phyloP scores from a whole-genome alignment of 2,888 invertebrate species.

The Hetaerina titia region DNA sequence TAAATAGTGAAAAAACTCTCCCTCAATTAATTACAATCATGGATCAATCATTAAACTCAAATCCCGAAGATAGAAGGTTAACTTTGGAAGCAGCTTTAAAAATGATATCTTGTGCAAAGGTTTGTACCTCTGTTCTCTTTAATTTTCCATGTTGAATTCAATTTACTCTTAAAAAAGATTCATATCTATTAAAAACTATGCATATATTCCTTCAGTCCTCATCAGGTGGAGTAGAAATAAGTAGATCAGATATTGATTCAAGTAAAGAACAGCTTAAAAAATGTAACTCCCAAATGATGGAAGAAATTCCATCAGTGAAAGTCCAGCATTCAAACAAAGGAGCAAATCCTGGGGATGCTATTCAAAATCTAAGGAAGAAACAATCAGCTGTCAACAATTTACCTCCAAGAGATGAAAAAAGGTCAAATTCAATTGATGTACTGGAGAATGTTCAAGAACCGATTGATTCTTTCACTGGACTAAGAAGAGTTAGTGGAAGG shows the following conservation, averaged over 20 bases:
- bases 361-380: not conserved
- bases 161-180: not conserved
- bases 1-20: not conserved
- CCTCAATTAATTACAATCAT: slow-evolving; percentile 44
- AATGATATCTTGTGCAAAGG: slow-evolving; percentile 35
- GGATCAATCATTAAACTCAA: slow-evolving; percentile 29
- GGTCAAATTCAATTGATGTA: not conserved
- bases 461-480: slow-evolving; percentile 33
- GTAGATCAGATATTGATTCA: not conserved
- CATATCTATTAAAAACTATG: not conserved
- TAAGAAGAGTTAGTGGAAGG: slow-evolving; percentile 40
- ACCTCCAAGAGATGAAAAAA: not conserved
- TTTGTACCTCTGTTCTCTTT: not conserved
- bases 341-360: not conserved
- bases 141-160: not conserved
- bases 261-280: not conserved
- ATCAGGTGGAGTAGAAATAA: not conserved
- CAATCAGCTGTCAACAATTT: not conserved
- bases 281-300: not conserved
- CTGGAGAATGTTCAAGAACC: not conserved
- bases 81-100: slow-evolving; percentile 24
- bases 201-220: not conserved
- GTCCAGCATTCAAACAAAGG: not conserved
- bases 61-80: slow-evolving; percentile 3
- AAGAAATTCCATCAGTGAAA: not conserved